These are phyloP conservation scores for Cossypha polioptera DNA, from an alignment of 2,797 vertebrate species.

Conservation along the genomic window DNA sequence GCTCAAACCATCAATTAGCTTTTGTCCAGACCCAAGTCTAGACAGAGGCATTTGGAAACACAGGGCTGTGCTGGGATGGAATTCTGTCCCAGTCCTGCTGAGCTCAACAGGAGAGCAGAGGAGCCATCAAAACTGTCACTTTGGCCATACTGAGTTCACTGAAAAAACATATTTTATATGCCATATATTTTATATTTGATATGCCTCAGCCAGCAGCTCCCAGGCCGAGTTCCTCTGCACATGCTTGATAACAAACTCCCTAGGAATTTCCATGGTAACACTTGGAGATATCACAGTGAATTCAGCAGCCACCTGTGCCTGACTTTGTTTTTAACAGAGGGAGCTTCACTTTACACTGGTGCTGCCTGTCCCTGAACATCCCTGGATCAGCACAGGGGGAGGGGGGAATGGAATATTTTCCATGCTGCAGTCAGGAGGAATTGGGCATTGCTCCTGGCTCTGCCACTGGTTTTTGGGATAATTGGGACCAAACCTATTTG, in stretches of 20 bases:
- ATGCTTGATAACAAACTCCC: not conserved
- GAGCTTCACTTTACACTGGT: not conserved
- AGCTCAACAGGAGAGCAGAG: not conserved
- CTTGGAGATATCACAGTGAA: not conserved
- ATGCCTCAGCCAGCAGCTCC: not conserved
- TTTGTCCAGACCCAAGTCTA: not conserved
- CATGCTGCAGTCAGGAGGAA: not conserved
- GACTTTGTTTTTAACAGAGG: not conserved
- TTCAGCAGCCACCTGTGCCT: not conserved
- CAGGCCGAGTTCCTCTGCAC: not conserved
- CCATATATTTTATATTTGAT: too few relatives aligned
- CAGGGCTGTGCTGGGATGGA: not conserved
- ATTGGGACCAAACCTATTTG: accelerated
- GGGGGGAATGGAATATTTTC: not conserved
- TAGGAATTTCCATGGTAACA: not conserved
- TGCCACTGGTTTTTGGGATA: not conserved
- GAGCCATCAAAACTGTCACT: not conserved
- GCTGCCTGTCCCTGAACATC: not conserved
- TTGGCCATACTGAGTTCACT: not conserved
- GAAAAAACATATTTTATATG: not conserved
- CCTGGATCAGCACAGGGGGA: not conserved
- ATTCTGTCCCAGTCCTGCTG: not conserved
- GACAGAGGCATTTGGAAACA: not conserved
- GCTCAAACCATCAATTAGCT: not conserved
- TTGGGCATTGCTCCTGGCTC: not conserved